These are phyloP conservation scores for Dolichoris vasculosae DNA, from an alignment of 1,140 invertebrate species.

Conservation along the genomic window DNA sequence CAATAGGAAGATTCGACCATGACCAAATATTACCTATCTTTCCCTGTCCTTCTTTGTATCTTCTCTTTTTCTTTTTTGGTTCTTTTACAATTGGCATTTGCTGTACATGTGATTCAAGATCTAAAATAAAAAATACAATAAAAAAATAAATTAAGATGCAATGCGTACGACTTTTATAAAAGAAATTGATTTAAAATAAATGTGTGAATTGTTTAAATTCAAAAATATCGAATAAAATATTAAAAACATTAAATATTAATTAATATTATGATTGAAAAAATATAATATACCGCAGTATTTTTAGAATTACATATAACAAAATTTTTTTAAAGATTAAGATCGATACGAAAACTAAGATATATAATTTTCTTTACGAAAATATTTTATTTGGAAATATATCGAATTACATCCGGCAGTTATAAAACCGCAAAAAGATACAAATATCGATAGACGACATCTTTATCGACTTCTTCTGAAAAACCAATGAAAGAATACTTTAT, in stretches of 20 bases:
- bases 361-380: neutral
- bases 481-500: neutral
- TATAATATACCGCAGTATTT: neutral
- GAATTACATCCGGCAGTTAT: neutral
- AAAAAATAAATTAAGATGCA: too few relatives aligned
- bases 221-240: too few relatives aligned
- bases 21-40: constrained; percentile 62
- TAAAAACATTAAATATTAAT: too few relatives aligned
- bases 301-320: neutral
- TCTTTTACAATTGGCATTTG: constrained; percentile 43
- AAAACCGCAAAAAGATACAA: neutral
- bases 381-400: neutral
- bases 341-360: neutral
- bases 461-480: neutral
- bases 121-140: constrained; percentile 6
- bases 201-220: too few relatives aligned
- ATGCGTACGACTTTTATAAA: too few relatives aligned
- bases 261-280: neutral
- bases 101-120: constrained; percentile 16
- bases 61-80: constrained; percentile 55
- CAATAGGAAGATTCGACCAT: constrained; percentile 66
- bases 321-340: neutral
- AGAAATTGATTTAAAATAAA: too few relatives aligned
- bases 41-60: constrained; percentile 55
- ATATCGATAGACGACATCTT: constrained; percentile 17